phyloP scores from a whole-genome alignment of 2,888 invertebrate species.

The Mongoloraphidia duomilia region DNA sequence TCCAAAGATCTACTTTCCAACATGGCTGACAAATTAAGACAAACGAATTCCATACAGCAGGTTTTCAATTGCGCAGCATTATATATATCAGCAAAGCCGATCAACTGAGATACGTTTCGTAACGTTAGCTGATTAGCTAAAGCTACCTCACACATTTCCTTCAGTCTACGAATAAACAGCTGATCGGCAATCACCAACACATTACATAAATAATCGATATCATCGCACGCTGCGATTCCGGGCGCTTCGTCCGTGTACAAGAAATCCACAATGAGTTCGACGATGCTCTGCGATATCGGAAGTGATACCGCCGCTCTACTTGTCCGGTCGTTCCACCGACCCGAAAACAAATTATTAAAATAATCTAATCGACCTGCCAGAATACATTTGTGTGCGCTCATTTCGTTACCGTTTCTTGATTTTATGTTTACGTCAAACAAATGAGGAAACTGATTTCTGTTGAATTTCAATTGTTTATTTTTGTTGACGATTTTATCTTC shows the following conservation, averaged over 20 bases:
- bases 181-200: conserved; percentile 69
- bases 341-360: conserved; percentile 70
- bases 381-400: conserved; percentile 69
- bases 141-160: conserved; percentile 55
- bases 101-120: conserved; percentile 60
- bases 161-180: conserved; percentile 53
- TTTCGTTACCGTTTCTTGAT: conserved; percentile 23
- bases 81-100: conserved; percentile 61
- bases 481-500: conserved; percentile 13
- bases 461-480: conserved; percentile 8
- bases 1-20: conserved; percentile 55
- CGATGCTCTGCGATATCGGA: conserved; percentile 43
- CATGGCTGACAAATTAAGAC: conserved; percentile 55
- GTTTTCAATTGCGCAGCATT: conserved; percentile 58
- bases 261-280: conserved; percentile 57
- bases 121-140: conserved; percentile 50
- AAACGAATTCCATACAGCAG: conserved; percentile 64
- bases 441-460: conserved; percentile 19
- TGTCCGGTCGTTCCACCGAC: conserved; percentile 64
- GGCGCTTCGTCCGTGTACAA: conserved; percentile 57
- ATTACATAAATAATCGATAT: conserved; percentile 55
- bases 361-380: conserved; percentile 70
- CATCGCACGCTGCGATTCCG: conserved; percentile 41
- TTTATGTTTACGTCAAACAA: conserved; percentile 27
- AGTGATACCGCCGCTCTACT: conserved; percentile 38